Conservation (phyloP, 2,113 vertebrate genomes). For the Indicator maculatus region DNA sequence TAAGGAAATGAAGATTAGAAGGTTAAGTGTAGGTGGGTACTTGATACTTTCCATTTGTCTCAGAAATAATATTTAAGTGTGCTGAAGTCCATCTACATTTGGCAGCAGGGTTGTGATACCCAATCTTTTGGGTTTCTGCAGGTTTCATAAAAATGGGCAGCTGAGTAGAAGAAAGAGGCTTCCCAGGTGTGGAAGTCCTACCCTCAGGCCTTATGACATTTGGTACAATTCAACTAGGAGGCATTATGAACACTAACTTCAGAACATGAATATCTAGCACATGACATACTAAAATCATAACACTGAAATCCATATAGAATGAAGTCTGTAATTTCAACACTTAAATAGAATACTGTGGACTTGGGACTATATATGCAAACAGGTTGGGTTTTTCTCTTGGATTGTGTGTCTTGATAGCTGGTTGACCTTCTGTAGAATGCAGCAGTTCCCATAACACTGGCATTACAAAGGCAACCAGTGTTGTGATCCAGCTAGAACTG, state of each 20-base stretch:
- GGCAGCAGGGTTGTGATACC: background rate
- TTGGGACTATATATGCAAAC: background rate
- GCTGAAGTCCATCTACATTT: background rate
- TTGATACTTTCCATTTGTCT: background rate
- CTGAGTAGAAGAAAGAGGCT: background rate
- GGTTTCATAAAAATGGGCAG: background rate
- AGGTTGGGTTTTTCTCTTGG: background rate
- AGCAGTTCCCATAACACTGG: background rate
- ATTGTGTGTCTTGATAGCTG: background rate
- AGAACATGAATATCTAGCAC: background rate
- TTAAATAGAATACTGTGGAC: background rate
- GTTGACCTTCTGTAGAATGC: background rate
- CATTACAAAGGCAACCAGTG: background rate
- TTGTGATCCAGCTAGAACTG: background rate
- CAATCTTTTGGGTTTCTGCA: background rate
- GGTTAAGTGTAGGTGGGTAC: fast-evolving
- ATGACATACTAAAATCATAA: background rate
- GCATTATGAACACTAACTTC: background rate
- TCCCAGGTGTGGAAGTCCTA: background rate
- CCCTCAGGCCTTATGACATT: background rate
- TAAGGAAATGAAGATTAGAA: background rate
- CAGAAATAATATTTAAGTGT: background rate
- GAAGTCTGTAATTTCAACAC: background rate
- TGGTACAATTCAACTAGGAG: background rate
- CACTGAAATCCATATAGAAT: background rate